Evolutionary conservation across 2,888 invertebrate genomes (phyloP).

Genomic region (Psococerastis gibbosa): DNA sequence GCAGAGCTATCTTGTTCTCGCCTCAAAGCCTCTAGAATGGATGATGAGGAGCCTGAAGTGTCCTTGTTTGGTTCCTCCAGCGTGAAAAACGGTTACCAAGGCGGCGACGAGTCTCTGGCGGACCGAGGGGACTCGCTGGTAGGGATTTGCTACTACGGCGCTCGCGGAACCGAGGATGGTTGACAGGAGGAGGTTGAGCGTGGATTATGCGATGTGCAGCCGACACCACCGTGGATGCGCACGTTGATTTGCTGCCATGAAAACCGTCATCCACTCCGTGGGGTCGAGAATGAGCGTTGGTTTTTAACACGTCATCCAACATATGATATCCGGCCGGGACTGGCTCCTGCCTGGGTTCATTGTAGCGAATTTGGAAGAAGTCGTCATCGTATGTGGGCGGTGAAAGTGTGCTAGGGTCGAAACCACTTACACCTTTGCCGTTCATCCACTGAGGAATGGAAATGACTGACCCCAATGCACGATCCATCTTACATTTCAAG

Average conservation of each 20-base stretch:
- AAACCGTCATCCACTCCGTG: slow-evolving; percentile 52
- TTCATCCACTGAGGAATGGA: slow-evolving; percentile 59
- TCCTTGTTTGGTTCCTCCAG: not conserved
- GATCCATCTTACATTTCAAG: slow-evolving; percentile 16
- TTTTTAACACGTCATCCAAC: slow-evolving; percentile 10
- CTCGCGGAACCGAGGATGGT: slow-evolving; percentile 12
- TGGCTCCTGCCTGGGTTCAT: slow-evolving; percentile 5
- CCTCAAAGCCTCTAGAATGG: not conserved
- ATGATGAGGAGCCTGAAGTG: not conserved
- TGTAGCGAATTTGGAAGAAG: slow-evolving; percentile 41
- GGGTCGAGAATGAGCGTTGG: slow-evolving; percentile 27
- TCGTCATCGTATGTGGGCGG: slow-evolving; percentile 58
- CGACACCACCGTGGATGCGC: slow-evolving; percentile 39
- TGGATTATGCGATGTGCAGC: slow-evolving; percentile 41
- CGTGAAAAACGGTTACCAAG: not conserved
- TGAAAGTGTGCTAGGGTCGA: slow-evolving; percentile 38
- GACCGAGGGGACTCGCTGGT: slow-evolving; percentile 43
- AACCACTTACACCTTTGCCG: slow-evolving; percentile 37
- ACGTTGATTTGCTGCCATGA: slow-evolving; percentile 44
- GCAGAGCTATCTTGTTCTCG: too few species aligned
- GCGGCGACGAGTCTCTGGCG: not conserved
- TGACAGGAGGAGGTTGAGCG: slow-evolving; percentile 21
- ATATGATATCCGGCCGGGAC: slow-evolving; percentile 11
- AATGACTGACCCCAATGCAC: slow-evolving; percentile 30
- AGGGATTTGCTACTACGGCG: slow-evolving; percentile 50